Conservation (phyloP, 1,140 invertebrate genomes). For the Listronotus bonariensis region DNA sequence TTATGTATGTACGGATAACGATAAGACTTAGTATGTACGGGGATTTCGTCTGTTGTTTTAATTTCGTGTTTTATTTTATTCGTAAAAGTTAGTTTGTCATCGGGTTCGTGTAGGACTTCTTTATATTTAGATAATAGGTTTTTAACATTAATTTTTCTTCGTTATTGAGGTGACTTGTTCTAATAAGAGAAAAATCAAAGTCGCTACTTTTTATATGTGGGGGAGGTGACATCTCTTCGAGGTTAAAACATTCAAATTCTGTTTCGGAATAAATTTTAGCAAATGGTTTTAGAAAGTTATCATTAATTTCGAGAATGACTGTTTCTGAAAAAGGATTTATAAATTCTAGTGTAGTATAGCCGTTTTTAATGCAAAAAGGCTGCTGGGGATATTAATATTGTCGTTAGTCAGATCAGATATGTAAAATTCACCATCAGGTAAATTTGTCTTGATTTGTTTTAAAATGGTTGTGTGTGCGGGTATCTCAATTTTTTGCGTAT, state of each 20-base stretch:
- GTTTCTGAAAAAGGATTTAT: no score
- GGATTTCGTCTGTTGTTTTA: constrained; percentile 8
- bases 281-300: no score
- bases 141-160: constrained; percentile 10
- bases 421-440: not conserved
- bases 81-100: constrained; percentile 17
- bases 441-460: constrained; percentile 15
- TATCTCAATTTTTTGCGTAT: constrained; percentile 11
- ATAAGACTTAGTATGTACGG: constrained; percentile 49
- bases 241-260: no score
- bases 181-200: no score
- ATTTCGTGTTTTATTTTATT: constrained; percentile 26
- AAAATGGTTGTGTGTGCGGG: not conserved
- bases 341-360: no score
- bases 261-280: no score
- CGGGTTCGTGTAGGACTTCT: constrained; percentile 12
- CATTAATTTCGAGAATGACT: no score
- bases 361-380: no score
- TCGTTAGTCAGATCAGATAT: no score
- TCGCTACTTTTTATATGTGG: no score
- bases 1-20: constrained; percentile 47
- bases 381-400: no score
- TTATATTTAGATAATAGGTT: constrained; percentile 4
- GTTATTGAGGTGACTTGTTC: not conserved
- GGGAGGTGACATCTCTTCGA: no score